Evolutionary conservation across 2,888 invertebrate species (phyloP), one percentile per base, ranked within the genome.

Genomic region (Drosophila nigritarsus): DNA sequence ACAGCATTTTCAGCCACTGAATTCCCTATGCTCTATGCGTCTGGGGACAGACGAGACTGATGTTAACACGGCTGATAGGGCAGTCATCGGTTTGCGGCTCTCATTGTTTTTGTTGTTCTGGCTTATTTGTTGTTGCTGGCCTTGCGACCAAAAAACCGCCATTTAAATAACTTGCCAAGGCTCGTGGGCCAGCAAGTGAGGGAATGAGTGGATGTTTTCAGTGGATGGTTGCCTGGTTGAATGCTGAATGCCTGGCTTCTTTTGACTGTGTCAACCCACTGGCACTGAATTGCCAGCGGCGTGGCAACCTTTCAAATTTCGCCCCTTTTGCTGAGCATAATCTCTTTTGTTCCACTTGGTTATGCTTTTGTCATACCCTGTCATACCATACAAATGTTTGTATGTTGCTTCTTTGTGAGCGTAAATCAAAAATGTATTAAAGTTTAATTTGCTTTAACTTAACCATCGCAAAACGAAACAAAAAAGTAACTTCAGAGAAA

Each of bases 151-250:
- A 70, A 75, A 83, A 80, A 72, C 75, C 84, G 76, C 73, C 80
- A 80, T 84, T 82, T 66, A 82, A 80, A 80, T 80, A 78, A 82
- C 74, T 87, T 84, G 74, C 67, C 56, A 66, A 63, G 24, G 30
- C 30, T 45, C 30, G 50, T 51, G 36, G 34, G 18, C 20, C 38
- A 61, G 55, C 60, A 54, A 7, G 7, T 27, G 53, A n/a, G 40
- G 40, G 50, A 6, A 27, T 42, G 65, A 20, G 42, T 42, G 20
- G 11, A 42, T 29, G 36, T 20, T 13, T 13, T n/a, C 45, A 32
- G 20, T 7, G 20, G 18, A 20, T 51, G 45, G 13, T 29, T 54
- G 42, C 20, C 20, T 42, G 20, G 20, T 42, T 42, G 42, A 42
- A 20, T 42, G 11, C 11, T n/a, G 9, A 40, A n/a, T 32, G 50